These are phyloP conservation scores for Leptopilina myrica DNA, from an alignment of 2,888 invertebrate species.

Conservation along the genomic window DNA sequence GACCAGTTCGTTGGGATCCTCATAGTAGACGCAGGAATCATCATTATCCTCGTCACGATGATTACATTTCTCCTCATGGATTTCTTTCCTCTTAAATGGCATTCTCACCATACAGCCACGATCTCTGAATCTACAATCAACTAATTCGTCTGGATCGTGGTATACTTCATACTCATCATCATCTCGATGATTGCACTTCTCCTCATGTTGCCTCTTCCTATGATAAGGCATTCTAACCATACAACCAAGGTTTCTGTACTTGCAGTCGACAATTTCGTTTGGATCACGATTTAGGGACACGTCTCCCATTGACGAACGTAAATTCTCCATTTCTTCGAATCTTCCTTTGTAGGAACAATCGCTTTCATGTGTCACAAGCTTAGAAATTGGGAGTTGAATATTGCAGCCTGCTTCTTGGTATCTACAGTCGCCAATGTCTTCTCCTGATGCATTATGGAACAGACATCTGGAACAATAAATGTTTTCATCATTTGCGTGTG, in stretches of 20 bases:
- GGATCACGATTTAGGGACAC: conserved; percentile 57
- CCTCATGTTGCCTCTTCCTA: conserved; percentile 62
- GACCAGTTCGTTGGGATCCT: conserved; percentile 57
- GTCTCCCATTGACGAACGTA: conserved; percentile 24
- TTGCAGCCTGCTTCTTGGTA: conserved; percentile 65
- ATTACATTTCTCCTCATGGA: conserved; percentile 67
- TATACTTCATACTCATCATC: neutral
- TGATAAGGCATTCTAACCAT: conserved; percentile 67
- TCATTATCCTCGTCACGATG: conserved; percentile 48
- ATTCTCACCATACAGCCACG: conserved; percentile 69
- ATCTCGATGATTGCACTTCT: conserved; percentile 63
- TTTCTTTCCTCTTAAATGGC: conserved; percentile 61
- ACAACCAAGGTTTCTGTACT: conserved; percentile 64
- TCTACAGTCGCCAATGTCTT: conserved; percentile 61
- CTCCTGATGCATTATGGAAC: conserved; percentile 65
- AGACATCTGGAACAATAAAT: conserved; percentile 62
- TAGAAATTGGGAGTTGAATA: conserved; percentile 62
- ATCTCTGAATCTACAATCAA: conserved; percentile 61
- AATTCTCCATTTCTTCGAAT: conserved; percentile 15
- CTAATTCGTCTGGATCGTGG: conserved; percentile 62
- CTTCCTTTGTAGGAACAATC: conserved; percentile 65
- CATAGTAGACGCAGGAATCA: conserved; percentile 37
- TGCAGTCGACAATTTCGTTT: conserved; percentile 64
- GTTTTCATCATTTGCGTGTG: too few relatives aligned
- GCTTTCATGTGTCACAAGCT: conserved; percentile 65